These are phyloP conservation scores for Rhabdomys dilectus DNA, from an alignment of 2,113 vertebrate species.

Conservation along the genomic window DNA sequence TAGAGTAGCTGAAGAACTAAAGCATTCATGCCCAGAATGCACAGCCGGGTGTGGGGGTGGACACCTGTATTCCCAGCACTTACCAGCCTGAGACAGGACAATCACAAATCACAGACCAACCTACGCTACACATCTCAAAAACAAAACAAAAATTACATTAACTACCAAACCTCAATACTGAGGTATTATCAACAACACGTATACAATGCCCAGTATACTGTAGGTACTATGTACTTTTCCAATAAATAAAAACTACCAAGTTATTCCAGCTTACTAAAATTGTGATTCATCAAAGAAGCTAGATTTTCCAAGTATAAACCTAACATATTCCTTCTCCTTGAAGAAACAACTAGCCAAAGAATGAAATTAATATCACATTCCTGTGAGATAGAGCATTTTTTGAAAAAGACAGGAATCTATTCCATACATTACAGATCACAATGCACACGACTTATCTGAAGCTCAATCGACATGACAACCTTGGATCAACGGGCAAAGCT, in stretches of 20 bases:
- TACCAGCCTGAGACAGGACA: background rate
- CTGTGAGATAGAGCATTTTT: background rate
- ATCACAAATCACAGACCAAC: background rate
- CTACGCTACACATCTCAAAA: background rate
- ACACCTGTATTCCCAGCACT: background rate
- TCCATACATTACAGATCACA: constrained; percentile 24
- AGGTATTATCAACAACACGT: background rate
- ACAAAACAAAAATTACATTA: background rate
- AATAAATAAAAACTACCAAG: constrained; percentile 38
- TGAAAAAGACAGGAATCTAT: constrained; percentile 33
- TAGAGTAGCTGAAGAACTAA: background rate
- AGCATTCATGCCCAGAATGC: background rate
- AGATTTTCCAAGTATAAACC: constrained; percentile 42
- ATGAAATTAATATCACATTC: constrained; percentile 1
- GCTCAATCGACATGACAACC: constrained; percentile 21
- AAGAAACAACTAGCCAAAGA: constrained; percentile 50
- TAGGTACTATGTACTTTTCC: background rate
- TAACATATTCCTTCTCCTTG: background rate
- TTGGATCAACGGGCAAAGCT: background rate
- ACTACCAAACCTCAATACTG: background rate
- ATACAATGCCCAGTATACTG: background rate
- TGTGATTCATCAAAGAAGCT: constrained; percentile 19
- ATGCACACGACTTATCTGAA: constrained; percentile 8
- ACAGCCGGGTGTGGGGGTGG: background rate
- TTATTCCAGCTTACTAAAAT: constrained; percentile 44